phyloP scores from a whole-genome alignment of 2,888 invertebrate genomes.

The Troides aeacus region DNA sequence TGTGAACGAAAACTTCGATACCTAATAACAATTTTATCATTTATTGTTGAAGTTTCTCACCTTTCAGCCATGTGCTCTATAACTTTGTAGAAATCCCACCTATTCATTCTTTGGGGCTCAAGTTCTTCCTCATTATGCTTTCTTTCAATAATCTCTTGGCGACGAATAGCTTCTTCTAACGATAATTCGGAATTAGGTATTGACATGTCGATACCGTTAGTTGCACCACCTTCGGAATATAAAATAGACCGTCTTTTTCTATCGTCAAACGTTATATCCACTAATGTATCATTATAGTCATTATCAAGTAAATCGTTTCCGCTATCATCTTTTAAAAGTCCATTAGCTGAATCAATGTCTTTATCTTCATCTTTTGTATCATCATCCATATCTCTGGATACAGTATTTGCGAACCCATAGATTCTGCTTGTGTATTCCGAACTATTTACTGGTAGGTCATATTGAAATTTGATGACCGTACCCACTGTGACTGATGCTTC shows the following conservation, averaged over 20 bases:
- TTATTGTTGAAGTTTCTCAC: conserved; percentile 48
- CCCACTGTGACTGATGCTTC: conserved; percentile 83
- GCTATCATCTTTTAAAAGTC: conserved; percentile 36
- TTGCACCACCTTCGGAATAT: conserved; percentile 62
- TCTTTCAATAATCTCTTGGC: conserved; percentile 72
- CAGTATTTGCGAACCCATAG: conserved; percentile 66
- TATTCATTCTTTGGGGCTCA: conserved; percentile 69
- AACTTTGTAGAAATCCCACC: conserved; percentile 85
- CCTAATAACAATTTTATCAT: too few relatives aligned
- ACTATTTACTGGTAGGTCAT: conserved; percentile 83
- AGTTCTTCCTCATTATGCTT: conserved; percentile 47
- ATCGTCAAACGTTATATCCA: conserved; percentile 67
- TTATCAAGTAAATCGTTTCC: conserved; percentile 39
- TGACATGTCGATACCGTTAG: conserved; percentile 40
- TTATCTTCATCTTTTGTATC: conserved; percentile 38
- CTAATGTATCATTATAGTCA: conserved; percentile 56
- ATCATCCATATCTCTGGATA: conserved; percentile 66
- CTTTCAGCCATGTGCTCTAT: conserved; percentile 80
- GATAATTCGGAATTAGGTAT: conserved; percentile 52
- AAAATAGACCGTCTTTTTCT: conserved; percentile 57
- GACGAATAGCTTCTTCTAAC: conserved; percentile 69
- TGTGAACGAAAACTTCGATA: too few relatives aligned
- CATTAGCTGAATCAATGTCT: conserved; percentile 34
- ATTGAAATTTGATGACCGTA: conserved; percentile 84
- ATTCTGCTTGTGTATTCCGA: conserved; percentile 78